phyloP scores from a whole-genome alignment of 2,888 invertebrate genomes.

The Sphaerophoria taeniata region DNA sequence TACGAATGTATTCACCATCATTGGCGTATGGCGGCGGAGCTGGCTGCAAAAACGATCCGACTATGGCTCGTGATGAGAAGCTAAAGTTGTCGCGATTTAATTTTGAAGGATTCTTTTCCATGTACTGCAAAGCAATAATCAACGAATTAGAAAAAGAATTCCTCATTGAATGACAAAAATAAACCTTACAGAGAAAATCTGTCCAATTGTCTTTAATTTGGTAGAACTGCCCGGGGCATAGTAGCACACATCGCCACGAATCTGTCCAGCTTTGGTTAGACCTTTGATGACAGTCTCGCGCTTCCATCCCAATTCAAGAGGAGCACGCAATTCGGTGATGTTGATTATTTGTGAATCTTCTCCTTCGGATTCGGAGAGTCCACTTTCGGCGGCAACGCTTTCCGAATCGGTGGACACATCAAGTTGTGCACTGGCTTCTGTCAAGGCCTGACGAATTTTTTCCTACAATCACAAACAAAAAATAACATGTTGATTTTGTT shows the following conservation, averaged over 20 bases:
- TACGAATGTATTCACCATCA: slow-evolving; percentile 89
- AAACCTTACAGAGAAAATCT: slow-evolving; percentile 86
- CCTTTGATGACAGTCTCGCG: slow-evolving; percentile 95
- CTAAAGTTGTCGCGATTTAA: slow-evolving; percentile 95
- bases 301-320: slow-evolving; percentile 92
- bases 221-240: slow-evolving; percentile 87
- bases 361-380: slow-evolving; percentile 85
- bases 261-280: slow-evolving; percentile 92
- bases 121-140: slow-evolving; percentile 85
- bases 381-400: slow-evolving; percentile 85
- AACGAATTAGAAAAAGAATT: neutral
- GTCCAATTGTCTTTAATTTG: slow-evolving; percentile 86
- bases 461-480: slow-evolving; percentile 81
- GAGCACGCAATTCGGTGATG: slow-evolving; percentile 85
- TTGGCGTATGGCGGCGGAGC: slow-evolving; percentile 85
- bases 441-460: slow-evolving; percentile 84
- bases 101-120: slow-evolving; percentile 88
- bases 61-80: slow-evolving; percentile 93
- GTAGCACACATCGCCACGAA: slow-evolving; percentile 97
- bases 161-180: slow-evolving; percentile 9
- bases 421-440: slow-evolving; percentile 84
- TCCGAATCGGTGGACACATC: slow-evolving; percentile 86
- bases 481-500: neutral
- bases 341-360: slow-evolving; percentile 84
- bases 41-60: slow-evolving; percentile 96